phyloP scores from a whole-genome alignment of 2,888 invertebrate species.

The Arge pagana region DNA sequence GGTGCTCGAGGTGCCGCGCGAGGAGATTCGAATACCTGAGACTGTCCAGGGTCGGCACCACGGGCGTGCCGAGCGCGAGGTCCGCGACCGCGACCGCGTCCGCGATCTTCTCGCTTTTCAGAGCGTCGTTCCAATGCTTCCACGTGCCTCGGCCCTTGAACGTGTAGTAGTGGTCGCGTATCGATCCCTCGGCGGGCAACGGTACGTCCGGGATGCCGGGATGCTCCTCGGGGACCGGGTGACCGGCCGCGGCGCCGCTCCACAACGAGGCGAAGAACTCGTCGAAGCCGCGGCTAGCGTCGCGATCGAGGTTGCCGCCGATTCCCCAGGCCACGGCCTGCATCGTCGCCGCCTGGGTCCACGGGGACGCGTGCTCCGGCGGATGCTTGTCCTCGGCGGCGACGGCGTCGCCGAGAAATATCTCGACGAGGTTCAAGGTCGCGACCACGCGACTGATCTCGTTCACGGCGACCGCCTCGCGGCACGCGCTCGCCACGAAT shows the following conservation, averaged over 20 bases:
- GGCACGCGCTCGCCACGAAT: slow-evolving; percentile 62
- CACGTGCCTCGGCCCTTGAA: slow-evolving; percentile 65
- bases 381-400: slow-evolving; percentile 47
- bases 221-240: slow-evolving; percentile 63
- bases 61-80: slow-evolving; percentile 39
- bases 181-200: slow-evolving; percentile 61
- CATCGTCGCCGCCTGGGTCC: slow-evolving; percentile 62
- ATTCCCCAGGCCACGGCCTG: slow-evolving; percentile 62
- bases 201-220: slow-evolving; percentile 61
- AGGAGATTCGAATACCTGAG: slow-evolving; percentile 63
- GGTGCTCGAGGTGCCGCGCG: slow-evolving; percentile 61
- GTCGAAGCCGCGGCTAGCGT: slow-evolving; percentile 55
- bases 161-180: slow-evolving; percentile 65
- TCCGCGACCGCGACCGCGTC: too few relatives aligned
- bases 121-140: slow-evolving; percentile 64
- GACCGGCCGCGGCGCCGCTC: slow-evolving; percentile 50
- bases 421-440: slow-evolving; percentile 50
- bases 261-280: slow-evolving; percentile 53
- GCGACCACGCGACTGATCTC: slow-evolving; percentile 53
- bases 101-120: slow-evolving; percentile 59
- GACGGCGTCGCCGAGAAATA: slow-evolving; percentile 50
- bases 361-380: slow-evolving; percentile 58
- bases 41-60: slow-evolving; percentile 66
- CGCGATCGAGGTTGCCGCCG: slow-evolving; percentile 59
- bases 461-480: slow-evolving; percentile 49